phyloP scores from a whole-genome alignment of 2,113 vertebrate genomes.

The Geothlypis trichas region DNA sequence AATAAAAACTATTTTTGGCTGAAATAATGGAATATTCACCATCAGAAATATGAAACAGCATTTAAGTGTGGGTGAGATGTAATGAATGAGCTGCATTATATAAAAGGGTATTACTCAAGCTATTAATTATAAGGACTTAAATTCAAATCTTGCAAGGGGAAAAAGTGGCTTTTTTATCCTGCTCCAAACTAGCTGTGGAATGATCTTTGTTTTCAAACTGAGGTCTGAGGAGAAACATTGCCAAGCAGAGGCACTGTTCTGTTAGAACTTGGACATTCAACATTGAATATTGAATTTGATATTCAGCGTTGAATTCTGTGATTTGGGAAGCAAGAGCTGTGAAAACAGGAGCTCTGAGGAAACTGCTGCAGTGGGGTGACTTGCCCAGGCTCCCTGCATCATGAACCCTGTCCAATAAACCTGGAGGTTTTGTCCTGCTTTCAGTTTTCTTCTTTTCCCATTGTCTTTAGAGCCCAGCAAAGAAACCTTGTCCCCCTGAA shows the following conservation, averaged over 20 bases:
- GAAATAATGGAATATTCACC: constrained; percentile 25
- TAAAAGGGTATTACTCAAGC: background rate
- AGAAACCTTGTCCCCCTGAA: background rate
- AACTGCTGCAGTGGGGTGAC: background rate
- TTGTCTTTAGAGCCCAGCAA: background rate
- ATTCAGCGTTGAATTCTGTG: accelerated
- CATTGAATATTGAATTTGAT: background rate
- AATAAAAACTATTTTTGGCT: constrained; percentile 23
- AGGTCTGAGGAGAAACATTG: background rate
- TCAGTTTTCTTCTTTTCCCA: background rate
- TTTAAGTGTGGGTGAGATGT: constrained; percentile 27
- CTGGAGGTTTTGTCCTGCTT: background rate
- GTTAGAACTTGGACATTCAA: background rate
- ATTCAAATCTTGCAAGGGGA: background rate
- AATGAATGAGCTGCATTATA: constrained; percentile 28
- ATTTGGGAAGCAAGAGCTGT: background rate
- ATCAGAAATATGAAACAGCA: constrained; percentile 15
- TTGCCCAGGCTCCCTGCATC: background rate
- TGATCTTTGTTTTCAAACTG: background rate
- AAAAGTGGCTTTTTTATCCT: background rate
- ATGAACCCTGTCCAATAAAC: background rate
- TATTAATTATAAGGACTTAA: background rate
- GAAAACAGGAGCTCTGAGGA: background rate
- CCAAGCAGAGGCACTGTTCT: background rate
- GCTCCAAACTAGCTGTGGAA: background rate